Evolutionary conservation across 2,113 vertebrate genomes (phyloP), one percentile per base, ranked within the genome.

Genomic region (Brachionichthys hirsutus): DNA sequence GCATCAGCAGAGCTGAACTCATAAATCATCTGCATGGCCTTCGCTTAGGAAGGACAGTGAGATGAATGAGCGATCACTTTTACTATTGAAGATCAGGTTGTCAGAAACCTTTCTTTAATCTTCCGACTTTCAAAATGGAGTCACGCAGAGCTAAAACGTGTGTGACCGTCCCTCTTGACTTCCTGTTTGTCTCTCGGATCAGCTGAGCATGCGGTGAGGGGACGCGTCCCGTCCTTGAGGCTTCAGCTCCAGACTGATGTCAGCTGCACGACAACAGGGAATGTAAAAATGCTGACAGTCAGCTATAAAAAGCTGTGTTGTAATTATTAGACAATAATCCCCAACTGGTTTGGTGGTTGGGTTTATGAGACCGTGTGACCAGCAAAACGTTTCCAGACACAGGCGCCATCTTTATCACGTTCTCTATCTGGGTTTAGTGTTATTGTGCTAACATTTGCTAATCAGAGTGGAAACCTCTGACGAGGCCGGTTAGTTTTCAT

Each of bases 161-260:
- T 30, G 24, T 8, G 8, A 30, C 24, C 24, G 8, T 30, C 24
- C 24, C 8, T 30, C 24, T 47, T 54, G 14, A 66, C 64, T 65
- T 65, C 63, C 62, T 75, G 60, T 72, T 64, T 73, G 41, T 56
- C 14, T 13, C 4, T 54, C 5, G 8, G 9, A 62, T 70, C 9
- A 57, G 52, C 64, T 73, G 64, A 73, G 38, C 36, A 16, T 55
- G 60, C 54, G 0, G 11, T 40, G 34, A 0, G 4, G 15, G 15
- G 18, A 57, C 22, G 6, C 15, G 40, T 14, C 41, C 9, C 10
- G 19, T 49, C 36, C 19, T 18, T 7, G 19, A 54, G 12, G 12
- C 22, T 45, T 17, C 12, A 24, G 53, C 62, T 19, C 5, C 36
- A 44, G 2, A 62, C 17, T 41, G 13, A 49, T 49, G 35, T 65